Evolutionary conservation across 2,797 vertebrate species (phyloP), one percentile per base, ranked within the genome.

Genomic region (Graptemys geographica): DNA sequence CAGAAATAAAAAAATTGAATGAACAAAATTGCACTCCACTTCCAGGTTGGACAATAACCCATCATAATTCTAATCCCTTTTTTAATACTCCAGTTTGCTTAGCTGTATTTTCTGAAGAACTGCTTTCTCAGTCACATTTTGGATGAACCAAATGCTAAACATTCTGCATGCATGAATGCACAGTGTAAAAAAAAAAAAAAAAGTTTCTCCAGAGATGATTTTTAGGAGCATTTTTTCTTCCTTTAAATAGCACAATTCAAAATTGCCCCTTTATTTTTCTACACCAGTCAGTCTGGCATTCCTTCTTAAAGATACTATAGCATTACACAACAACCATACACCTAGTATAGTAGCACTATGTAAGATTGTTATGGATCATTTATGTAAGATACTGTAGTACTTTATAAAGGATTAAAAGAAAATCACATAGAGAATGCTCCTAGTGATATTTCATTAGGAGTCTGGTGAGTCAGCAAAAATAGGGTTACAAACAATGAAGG

Each of bases 1-100:
- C 51, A 53, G 80, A 18, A 95, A 92, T 59, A 91, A 92, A 44
- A 92, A 92, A 88, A 57, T 6, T 84, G 92, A 92, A 95, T 2
- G 2, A 92, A 28, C 19, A 92, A 78, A 72, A 90, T 44, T 59
- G 31, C 27, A 59, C 0, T 0, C 16, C 87, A 3, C 10, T 51
- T 27, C 57, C 52, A 87, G 51, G 47, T 31, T 49, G 59, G 16
- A 88, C 18, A 86, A 72, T n/a, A 56, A 31, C 23, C 2, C 19
- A 69, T 89, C 89, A 89, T 86, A 65, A 74, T 83, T 78, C 44
- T 31, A 78, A 49, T 78, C 44, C 74, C 7, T 86, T 31, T 31
- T 87, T 92, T 81, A 89, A 31, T n/a, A 83, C 33, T 84, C 5
- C 28, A 47, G 9, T 59, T 37, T 88, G 41, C n/a, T 90, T 83